Base-by-base conservation (phyloP, 1,140 invertebrate genomes). In the Delia radicum region DNA sequence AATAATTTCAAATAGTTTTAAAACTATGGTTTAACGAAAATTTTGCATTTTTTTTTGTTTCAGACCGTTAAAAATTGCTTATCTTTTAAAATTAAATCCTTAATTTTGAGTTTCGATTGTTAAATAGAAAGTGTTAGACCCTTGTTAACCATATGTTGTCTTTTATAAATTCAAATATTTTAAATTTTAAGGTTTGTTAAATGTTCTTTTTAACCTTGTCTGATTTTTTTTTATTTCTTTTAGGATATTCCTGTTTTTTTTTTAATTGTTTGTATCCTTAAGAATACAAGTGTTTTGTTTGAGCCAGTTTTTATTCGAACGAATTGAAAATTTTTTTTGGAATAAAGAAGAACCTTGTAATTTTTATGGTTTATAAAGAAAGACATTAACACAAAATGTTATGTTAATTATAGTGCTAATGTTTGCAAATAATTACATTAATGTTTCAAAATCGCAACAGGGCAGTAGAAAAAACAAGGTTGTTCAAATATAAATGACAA, bases 131-230 rank as follows among this genome's bases (percentile, higher is more conserved):
- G 78, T 77, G 77, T 75, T 76, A 24, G 12, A 82, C 80, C 82
- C 81, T 82, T 81, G 77, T 84, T 80, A 81, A 82, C 80, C 82
- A 84, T 74, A 84, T 84, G 82, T 81, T 81, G 78, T 76, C 76
- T 61, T 63, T 75, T 78, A 78, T 76, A 21, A 77, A 78, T 76
- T 75, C 37, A 24, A 63, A 24, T 67, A 75, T 12, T 74, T 75
- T 77, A 46, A 7, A 61, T 8, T 62, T 37, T 74, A 31, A 55
- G 48, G 8, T 55, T 55, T 55, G 3, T 55, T 21, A 8, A 3
- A 4, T 55, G 8, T 21, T 18, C 18, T 10, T 73, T 62, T 62
- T 62, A 28, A 48, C 12, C 27, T 69, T 55, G 18, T 46, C 5
- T 74, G 5, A 3, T 72, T 72, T 37, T 3, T 5, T 21, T 48